Conservation (phyloP, 2,113 vertebrate genomes). For the Lycaon pictus region DNA sequence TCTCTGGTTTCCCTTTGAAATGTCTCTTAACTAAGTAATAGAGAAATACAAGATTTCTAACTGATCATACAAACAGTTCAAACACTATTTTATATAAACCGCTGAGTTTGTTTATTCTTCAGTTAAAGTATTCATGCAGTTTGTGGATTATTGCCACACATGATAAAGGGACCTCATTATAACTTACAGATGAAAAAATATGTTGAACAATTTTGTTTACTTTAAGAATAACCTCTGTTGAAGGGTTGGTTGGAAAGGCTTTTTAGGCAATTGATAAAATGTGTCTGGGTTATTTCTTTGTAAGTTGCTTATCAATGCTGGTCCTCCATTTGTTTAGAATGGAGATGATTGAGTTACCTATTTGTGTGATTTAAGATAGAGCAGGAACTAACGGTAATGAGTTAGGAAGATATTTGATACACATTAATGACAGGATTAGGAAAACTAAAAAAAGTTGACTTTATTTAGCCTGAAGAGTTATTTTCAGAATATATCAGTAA, state of each 20-base stretch:
- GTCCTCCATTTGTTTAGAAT: background rate
- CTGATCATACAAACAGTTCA: background rate
- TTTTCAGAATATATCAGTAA: conserved; percentile 40
- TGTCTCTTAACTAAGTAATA: background rate
- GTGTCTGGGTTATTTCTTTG: background rate
- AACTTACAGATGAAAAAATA: conserved; percentile 42
- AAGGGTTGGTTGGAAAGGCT: background rate
- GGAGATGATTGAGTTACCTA: background rate
- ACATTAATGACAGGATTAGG: background rate
- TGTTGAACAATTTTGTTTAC: background rate
- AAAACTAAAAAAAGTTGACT: conserved; percentile 29
- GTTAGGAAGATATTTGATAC: background rate
- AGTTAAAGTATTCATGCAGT: background rate
- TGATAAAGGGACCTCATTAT: background rate
- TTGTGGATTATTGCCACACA: background rate
- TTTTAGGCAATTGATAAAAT: background rate
- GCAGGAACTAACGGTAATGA: background rate
- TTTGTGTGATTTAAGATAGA: background rate
- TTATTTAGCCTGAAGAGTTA: background rate
- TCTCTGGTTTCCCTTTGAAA: conserved; percentile 21
- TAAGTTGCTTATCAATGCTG: background rate
- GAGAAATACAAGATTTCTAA: background rate
- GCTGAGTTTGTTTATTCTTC: background rate
- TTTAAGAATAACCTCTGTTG: background rate
- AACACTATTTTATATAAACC: background rate